Percentiles rank a stretch among this genome's conserved stretches.
Conservation (phyloP, 2,113 vertebrate species). For the Numenius arquata region DNA sequence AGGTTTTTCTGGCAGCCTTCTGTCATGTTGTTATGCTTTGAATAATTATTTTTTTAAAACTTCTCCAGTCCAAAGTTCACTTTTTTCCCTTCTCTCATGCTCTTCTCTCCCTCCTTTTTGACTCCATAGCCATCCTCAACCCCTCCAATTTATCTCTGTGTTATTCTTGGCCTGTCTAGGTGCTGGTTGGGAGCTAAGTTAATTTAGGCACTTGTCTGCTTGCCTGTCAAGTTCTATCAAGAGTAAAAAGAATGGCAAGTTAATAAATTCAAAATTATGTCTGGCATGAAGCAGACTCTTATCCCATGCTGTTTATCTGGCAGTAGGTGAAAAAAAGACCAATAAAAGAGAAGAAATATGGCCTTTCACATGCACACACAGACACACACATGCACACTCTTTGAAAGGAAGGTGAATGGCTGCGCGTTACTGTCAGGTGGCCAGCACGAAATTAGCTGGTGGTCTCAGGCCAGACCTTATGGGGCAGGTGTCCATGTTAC, state of each 20-base stretch:
- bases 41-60: conserved; percentile 23
- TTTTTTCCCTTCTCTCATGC: conserved; percentile 8
- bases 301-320: conserved; percentile 11
- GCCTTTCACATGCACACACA: neutral
- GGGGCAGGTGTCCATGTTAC: neutral
- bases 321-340: conserved; percentile 21
- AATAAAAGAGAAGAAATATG: neutral
- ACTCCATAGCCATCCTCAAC: neutral
- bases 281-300: conserved; percentile 15
- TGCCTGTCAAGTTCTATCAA: conserved; percentile 37
- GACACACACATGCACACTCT: neutral
- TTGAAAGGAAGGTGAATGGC: neutral
- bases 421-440: neutral
- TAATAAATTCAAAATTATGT: conserved; percentile 45
- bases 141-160: conserved; percentile 33
- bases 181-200: conserved; percentile 28
- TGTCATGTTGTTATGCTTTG: conserved; percentile 28
- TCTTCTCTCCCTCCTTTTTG: neutral
- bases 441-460: conserved; percentile 20
- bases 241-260: conserved; percentile 51
- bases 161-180: conserved; percentile 55
- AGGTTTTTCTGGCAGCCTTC: conserved; percentile 38
- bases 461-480: conserved; percentile 15
- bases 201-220: conserved; percentile 44
- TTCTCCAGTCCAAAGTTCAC: conserved; percentile 24